These are phyloP conservation scores for Plutella xylostella DNA, from an alignment of 2,888 invertebrate species.

Conservation along the genomic window DNA sequence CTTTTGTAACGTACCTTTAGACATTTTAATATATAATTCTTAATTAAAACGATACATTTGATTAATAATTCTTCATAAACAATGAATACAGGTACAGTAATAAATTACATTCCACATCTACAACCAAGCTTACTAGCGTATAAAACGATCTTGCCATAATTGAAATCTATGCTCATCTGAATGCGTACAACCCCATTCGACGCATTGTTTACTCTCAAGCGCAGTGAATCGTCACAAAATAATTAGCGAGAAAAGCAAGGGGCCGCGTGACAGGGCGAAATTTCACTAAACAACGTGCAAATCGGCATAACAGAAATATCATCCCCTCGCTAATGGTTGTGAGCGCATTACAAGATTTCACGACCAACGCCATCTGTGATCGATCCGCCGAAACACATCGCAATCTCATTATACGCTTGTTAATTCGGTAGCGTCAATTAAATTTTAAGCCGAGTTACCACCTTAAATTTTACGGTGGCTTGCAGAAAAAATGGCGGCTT, in stretches of 20 bases:
- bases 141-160: too few relatives aligned
- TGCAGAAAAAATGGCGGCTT: background rate
- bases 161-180: conserved; percentile 8
- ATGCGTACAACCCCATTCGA: conserved; percentile 10
- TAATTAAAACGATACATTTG: too few relatives aligned
- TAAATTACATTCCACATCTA: too few relatives aligned
- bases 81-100: too few relatives aligned
- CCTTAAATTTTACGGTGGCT: background rate
- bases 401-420: conserved; percentile 1
- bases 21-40: too few relatives aligned
- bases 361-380: conserved; percentile 1
- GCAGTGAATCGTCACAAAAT: conserved; percentile 37
- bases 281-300: conserved; percentile 6
- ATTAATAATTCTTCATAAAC: too few relatives aligned
- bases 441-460: background rate
- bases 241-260: conserved; percentile 29
- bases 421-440: background rate
- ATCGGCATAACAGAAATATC: conserved; percentile 6
- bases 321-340: conserved; percentile 5
- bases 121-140: too few relatives aligned
- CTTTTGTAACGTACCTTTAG: too few relatives aligned
- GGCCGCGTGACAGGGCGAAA: conserved; percentile 1
- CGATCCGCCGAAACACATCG: background rate
- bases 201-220: conserved; percentile 33
- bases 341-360: too few relatives aligned